Conservation (phyloP, 1,140 invertebrate genomes). For the Lanistes nyassanus region DNA sequence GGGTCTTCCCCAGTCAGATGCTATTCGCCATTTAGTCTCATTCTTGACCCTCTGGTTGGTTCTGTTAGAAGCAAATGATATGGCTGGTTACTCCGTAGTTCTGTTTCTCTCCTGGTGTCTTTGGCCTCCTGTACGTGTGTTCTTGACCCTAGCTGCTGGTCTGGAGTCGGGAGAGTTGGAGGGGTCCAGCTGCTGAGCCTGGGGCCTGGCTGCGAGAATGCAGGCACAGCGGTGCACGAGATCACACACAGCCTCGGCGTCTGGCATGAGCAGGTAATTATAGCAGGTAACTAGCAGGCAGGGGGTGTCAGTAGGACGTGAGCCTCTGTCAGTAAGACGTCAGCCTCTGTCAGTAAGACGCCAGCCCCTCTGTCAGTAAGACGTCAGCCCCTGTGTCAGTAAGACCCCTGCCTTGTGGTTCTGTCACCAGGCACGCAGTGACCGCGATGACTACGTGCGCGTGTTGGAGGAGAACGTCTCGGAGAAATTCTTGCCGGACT, state of each 20-base stretch:
- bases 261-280: conserved; percentile 67
- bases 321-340: not conserved
- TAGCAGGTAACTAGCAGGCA: too few relatives aligned
- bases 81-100: not conserved
- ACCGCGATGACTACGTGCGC: conserved; percentile 50
- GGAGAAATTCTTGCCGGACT: conserved; percentile 39
- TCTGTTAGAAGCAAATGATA: too few relatives aligned
- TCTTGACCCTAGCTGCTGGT: conserved; percentile 80
- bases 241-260: conserved; percentile 60
- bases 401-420: not conserved
- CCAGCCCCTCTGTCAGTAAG: too few relatives aligned
- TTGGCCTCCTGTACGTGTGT: not conserved
- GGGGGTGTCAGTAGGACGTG: not conserved
- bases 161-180: conserved; percentile 78
- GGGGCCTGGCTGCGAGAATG: conserved; percentile 51
- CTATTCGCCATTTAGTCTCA: too few relatives aligned
- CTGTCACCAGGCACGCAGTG: conserved; percentile 43
- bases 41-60: too few relatives aligned
- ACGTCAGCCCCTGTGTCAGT: too few relatives aligned
- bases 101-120: not conserved
- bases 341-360: not conserved
- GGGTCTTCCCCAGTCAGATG: too few relatives aligned
- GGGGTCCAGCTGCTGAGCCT: conserved; percentile 77
- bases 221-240: conserved; percentile 58
- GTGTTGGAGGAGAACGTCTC: conserved; percentile 47